phyloP scores from a whole-genome alignment of 2,797 vertebrate genomes.

The Bovichtus diacanthus region DNA sequence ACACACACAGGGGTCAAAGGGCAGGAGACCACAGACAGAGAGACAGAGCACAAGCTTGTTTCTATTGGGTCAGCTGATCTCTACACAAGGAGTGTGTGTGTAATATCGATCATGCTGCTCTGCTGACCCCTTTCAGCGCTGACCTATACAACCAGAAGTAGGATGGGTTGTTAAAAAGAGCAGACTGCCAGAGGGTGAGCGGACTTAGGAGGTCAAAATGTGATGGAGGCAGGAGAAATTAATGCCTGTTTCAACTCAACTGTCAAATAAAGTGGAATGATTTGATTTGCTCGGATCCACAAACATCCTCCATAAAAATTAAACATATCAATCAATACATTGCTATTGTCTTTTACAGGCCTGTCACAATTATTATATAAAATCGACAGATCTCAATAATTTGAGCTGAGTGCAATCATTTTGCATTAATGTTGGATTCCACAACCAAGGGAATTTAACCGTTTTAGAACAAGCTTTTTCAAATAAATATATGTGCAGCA shows the following conservation, averaged over 20 bases:
- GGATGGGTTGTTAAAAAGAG: conserved; percentile 43
- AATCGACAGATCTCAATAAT: too few relatives aligned
- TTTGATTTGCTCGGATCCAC: neutral
- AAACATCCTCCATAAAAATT: neutral
- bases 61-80: conserved; percentile 49
- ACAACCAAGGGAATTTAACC: too few relatives aligned
- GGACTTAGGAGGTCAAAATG: neutral
- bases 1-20: conserved; percentile 21
- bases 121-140: conserved; percentile 55
- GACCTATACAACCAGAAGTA: conserved; percentile 46
- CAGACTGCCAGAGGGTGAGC: conserved; percentile 17
- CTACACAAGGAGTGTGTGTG: neutral
- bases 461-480: neutral
- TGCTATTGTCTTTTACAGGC: neutral
- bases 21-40: neutral
- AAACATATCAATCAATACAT: neutral
- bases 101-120: conserved; percentile 42
- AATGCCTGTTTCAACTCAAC: neutral
- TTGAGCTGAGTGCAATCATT: too few relatives aligned
- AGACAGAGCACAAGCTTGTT: conserved; percentile 30
- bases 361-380: neutral
- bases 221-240: neutral
- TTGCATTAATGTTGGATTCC: too few relatives aligned
- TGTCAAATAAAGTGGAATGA: neutral
- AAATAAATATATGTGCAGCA: neutral